A percentile compares a stretch with the other conserved stretches of the same genome.
phyloP scores from a whole-genome alignment of 2,888 invertebrate genomes.

The Archaeoteleia sp. region DNA sequence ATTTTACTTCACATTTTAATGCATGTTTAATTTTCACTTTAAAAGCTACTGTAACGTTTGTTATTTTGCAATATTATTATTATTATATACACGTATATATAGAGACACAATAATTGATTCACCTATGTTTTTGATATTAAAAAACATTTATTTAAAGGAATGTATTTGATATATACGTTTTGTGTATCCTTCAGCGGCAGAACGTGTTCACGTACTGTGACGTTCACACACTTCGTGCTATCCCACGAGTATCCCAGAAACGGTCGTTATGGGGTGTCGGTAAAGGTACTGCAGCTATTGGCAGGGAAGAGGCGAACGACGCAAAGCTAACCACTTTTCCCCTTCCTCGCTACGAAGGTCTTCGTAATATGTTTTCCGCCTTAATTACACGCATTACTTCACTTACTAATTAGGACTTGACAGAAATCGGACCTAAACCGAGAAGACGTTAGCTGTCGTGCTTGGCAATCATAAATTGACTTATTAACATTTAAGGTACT shows the following conservation, averaged over 20 bases:
- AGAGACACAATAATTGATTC: too few relatives aligned
- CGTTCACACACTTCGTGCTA: conserved; percentile 65
- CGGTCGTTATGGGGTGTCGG: conserved; percentile 54
- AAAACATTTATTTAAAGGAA: too few relatives aligned
- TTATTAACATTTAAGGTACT: too few relatives aligned
- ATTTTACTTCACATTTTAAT: too few relatives aligned
- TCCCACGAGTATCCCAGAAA: conserved; percentile 59
- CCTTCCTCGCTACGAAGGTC: conserved; percentile 20
- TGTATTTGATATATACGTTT: too few relatives aligned
- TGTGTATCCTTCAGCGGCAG: conserved; percentile 8
- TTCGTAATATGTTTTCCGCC: conserved; percentile 46
- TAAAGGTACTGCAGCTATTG: conserved; percentile 44
- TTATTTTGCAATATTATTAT: too few relatives aligned
- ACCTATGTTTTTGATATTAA: too few relatives aligned
- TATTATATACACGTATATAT: too few relatives aligned
- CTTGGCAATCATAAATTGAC: too few relatives aligned
- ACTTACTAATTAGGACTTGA: conserved; percentile 35
- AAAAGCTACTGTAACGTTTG: too few relatives aligned
- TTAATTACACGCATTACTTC: conserved; percentile 64
- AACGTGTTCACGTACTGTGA: conserved; percentile 63
- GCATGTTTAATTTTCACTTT: too few relatives aligned
- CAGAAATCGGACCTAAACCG: conserved; percentile 17
- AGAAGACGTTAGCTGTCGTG: too few relatives aligned
- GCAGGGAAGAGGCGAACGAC: conserved; percentile 31
- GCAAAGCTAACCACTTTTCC: conserved; percentile 47